Conservation (phyloP, 2,113 vertebrate genomes). For the Pterophyllum scalare region DNA sequence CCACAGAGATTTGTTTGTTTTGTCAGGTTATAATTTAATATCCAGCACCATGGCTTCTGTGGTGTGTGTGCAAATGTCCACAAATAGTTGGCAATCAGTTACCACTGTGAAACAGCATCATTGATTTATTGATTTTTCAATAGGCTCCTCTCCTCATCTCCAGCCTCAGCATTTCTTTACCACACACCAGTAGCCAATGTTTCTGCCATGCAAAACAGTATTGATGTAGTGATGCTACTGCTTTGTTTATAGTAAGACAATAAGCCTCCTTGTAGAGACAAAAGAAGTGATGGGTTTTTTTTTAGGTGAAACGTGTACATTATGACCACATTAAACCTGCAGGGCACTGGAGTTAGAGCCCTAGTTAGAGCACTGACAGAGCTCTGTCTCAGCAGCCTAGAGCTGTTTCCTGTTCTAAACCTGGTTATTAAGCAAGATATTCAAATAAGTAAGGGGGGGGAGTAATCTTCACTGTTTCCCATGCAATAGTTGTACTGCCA, state of each 20-base stretch:
- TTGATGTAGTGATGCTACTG: slow-evolving; percentile 28
- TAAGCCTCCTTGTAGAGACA: slow-evolving; percentile 44
- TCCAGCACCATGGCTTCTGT: neutral
- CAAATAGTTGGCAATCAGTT: slow-evolving; percentile 32
- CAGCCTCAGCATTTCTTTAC: slow-evolving; percentile 10
- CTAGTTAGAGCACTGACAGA: neutral
- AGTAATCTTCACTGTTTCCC: neutral
- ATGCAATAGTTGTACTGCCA: too few species aligned
- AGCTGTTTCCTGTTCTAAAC: neutral
- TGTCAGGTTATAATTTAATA: slow-evolving; percentile 7
- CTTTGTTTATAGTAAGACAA: slow-evolving; percentile 68
- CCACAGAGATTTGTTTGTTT: slow-evolving; percentile 18
- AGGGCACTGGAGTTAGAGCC: slow-evolving; percentile 20
- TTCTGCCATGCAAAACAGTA: slow-evolving; percentile 22
- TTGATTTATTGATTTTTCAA: slow-evolving; percentile 66
- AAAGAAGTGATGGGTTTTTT: slow-evolving; percentile 51
- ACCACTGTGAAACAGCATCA: slow-evolving; percentile 42
- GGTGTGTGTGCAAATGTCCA: neutral
- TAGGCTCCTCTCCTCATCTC: slow-evolving; percentile 30
- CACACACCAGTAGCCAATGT: neutral
- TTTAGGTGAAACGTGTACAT: slow-evolving; percentile 50
- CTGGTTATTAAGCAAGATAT: too few species aligned
- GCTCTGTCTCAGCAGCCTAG: neutral
- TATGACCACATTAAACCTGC: slow-evolving; percentile 6
- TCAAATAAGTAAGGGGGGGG: too few species aligned